Conservation (phyloP, 1,140 invertebrate species). For the Catajapyx aquilonaris region DNA sequence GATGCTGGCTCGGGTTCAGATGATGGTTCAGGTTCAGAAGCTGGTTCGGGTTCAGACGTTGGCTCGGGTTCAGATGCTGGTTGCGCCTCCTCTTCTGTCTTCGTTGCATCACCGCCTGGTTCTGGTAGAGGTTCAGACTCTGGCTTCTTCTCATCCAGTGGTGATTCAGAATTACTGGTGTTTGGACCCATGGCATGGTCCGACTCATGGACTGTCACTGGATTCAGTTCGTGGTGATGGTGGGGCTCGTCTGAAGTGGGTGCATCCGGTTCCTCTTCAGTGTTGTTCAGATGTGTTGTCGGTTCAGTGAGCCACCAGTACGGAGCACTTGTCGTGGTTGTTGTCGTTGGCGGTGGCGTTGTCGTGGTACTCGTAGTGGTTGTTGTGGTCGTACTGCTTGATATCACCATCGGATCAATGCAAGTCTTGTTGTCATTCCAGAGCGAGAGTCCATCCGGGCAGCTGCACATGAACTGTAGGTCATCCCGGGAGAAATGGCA, state of each 20-base stretch:
- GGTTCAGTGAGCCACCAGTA: too few species aligned
- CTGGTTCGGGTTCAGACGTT: slow-evolving; percentile 11
- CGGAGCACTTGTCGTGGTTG: not conserved
- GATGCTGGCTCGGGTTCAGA: slow-evolving; percentile 4
- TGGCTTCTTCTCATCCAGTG: too few species aligned
- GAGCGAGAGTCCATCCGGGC: slow-evolving; percentile 31
- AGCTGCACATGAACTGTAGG: slow-evolving; percentile 44
- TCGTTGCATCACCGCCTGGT: too few species aligned
- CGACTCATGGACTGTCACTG: too few species aligned
- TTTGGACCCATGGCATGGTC: not conserved
- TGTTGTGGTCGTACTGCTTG: not conserved
- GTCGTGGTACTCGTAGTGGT: slow-evolving; percentile 1
- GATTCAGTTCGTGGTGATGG: too few species aligned
- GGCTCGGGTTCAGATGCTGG: slow-evolving; percentile 14
- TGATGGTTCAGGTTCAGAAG: slow-evolving; percentile 13
- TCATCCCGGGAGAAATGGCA: slow-evolving; percentile 44
- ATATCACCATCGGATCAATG: slow-evolving; percentile 6
- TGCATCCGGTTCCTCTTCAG: too few species aligned
- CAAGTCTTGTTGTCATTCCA: slow-evolving; percentile 25
- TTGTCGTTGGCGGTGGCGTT: slow-evolving; percentile 17
- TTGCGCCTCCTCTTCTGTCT: slow-evolving; percentile 14
- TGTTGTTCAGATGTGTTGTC: too few species aligned
- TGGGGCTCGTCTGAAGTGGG: too few species aligned
- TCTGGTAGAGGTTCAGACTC: slow-evolving; percentile 12
- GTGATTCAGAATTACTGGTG: not conserved